Percentiles rank a stretch among this genome's conserved stretches.
Evolutionary conservation across 2,113 vertebrate genomes (phyloP).

Genomic region (Percina caprodes): DNA sequence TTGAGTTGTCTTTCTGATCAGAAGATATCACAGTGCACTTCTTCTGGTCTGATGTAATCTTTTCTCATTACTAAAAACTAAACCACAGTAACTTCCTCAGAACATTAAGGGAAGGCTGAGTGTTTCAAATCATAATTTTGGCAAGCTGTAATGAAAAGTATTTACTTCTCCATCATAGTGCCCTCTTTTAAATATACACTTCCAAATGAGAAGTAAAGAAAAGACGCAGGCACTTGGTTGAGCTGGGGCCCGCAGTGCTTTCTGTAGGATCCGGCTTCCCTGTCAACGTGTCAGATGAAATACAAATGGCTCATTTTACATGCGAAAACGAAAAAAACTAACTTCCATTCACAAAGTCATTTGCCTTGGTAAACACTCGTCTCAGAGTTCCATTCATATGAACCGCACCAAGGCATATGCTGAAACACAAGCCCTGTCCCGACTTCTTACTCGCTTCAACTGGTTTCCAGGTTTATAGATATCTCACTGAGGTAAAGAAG

Average conservation of each 20-base stretch:
- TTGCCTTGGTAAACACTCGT: conserved; percentile 49
- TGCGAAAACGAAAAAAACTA: not conserved
- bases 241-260: conserved; percentile 36
- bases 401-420: not conserved
- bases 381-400: conserved; percentile 13
- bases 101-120: conserved; percentile 37
- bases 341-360: conserved; percentile 16
- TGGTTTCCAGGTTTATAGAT: not conserved
- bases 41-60: conserved; percentile 37
- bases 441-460: conserved; percentile 3
- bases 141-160: conserved; percentile 46
- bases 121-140: conserved; percentile 36
- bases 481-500: not conserved
- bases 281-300: conserved; percentile 68
- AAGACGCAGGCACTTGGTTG: conserved; percentile 18
- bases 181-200: conserved; percentile 41
- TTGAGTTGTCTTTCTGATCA: conserved; percentile 16
- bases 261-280: conserved; percentile 36
- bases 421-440: not conserved
- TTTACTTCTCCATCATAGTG: conserved; percentile 45
- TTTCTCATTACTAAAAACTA: conserved; percentile 63
- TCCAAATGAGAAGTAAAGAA: conserved; percentile 42
- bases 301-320: conserved; percentile 56
- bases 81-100: conserved; percentile 44
- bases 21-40: conserved; percentile 15